Evolutionary conservation across 2,797 vertebrate genomes (phyloP), one percentile per base, ranked within the genome.

Genomic region (Agapornis canus): DNA sequence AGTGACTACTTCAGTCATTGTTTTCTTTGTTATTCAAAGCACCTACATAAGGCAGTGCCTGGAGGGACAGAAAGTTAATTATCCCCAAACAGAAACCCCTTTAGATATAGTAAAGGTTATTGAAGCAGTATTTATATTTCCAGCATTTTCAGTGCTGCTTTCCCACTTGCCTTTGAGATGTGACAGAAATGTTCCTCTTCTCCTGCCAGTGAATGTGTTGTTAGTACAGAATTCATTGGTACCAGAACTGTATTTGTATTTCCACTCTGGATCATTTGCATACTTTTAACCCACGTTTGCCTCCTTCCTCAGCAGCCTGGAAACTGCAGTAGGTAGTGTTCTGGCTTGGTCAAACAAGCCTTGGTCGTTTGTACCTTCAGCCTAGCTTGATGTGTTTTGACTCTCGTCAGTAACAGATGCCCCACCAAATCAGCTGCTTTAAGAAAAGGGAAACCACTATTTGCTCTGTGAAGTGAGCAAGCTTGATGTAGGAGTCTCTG

Each of bases 111-210:
- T 42, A 49, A 77, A 45, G 39, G 81, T 89, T 96, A 79, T 49
- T 94, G 90, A 85, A 77, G 52, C 77, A 32, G 70, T 77, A 82
- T 96, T 94, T 94, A 1, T 93, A 80, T 86, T 94, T 92, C 92
- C 88, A 93, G 85, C 75, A 85, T 37, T 57, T 25, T 22, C 32
- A 90, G 79, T 42, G 61, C 83, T 89, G 73, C 81, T 94, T 96
- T 96, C 92, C 88, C 60, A 25, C 25, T 94, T 94, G 86, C 82
- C 87, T 84, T 80, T 5, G 7, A 94, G 88, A 89, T 89, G 91
- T 94, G 94, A 90, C 71, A 70, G 88, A 93, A 91, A 92, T 82
- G 81, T 96, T 94, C 91, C 95, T 94, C 81, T 96, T 45, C 66
- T 94, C 75, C 83, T n/a, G 21, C 85, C 92, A 96, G 71, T 66